phyloP scores from a whole-genome alignment of 2,888 invertebrate genomes.

The Nymphalis polychloros region DNA sequence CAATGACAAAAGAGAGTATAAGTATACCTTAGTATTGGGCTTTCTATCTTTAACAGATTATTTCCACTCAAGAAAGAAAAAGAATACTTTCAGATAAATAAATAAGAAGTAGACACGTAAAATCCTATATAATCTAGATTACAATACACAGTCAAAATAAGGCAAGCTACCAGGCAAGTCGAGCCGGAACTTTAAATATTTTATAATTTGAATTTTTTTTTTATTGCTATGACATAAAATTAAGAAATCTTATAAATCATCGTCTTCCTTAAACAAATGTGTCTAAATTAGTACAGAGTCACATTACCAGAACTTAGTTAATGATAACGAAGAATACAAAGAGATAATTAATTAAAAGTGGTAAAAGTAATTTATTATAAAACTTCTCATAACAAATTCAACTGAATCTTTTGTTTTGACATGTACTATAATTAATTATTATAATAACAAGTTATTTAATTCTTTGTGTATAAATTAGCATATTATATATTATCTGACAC shows the following conservation, averaged over 20 bases:
- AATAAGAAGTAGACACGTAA: too few relatives aligned
- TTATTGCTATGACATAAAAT: constrained; percentile 52
- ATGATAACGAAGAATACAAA: constrained; percentile 29
- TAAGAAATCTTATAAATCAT: constrained; percentile 58
- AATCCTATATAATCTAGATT: too few relatives aligned
- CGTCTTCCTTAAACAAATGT: constrained; percentile 43
- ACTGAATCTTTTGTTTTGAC: constrained; percentile 14
- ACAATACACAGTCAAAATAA: too few relatives aligned
- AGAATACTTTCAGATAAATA: too few relatives aligned
- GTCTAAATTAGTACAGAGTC: constrained; percentile 42
- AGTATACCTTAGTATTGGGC: too few relatives aligned
- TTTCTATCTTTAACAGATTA: too few relatives aligned
- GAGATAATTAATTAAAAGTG: constrained; percentile 35
- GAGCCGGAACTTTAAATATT: too few relatives aligned
- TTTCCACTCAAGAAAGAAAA: too few relatives aligned
- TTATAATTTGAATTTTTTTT: constrained; percentile 6
- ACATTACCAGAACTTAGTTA: constrained; percentile 34
- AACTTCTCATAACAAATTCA: constrained; percentile 24
- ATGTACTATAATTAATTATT: constrained; percentile 15
- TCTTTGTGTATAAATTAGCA: neutral
- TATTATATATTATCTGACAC: too few relatives aligned
- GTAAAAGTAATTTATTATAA: constrained; percentile 38
- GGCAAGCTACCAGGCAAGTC: too few relatives aligned
- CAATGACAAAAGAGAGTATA: too few relatives aligned
- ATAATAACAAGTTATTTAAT: neutral